Base-by-base conservation (phyloP, 2,888 invertebrate genomes). In the Hypolimnas misippus region DNA sequence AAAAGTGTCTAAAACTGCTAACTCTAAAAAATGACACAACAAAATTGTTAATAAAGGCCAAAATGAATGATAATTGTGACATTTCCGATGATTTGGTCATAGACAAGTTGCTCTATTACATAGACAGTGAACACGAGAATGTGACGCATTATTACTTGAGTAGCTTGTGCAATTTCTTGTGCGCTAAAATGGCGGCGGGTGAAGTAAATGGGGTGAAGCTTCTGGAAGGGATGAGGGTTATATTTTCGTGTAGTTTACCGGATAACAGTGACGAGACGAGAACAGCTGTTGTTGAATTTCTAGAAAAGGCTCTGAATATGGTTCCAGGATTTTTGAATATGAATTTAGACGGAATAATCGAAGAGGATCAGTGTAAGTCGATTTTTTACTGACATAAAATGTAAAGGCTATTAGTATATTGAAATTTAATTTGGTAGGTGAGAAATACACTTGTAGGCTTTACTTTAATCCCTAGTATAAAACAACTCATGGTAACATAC, bases 141-240 rank as follows among this genome's bases (percentile, higher is more conserved):
- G 57, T 87, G 10, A 85, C 78, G 1, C 83, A 83, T 68, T 75
- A 87, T 14, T 89, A 86, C 68, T 74, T 91, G 61, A 71, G 78
- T 25, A 81, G 84, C 62, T 67, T 88, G 0, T 70, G 78, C 1
- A 75, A 76, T 35, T 85, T 78, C 25, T 71, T 87, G 0, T 69
- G 73, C 6, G 66, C 68, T 6, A 74, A 71, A 55, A 25, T 85
- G 10, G 67, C 59, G 8, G 33, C 29, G 10, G 57, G 53, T 17
- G 8, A 21, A 3, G 29, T 71, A 4, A 25, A 44, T 40, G 58
- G 66, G 52, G 35, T 25, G 2, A 63, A 61, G 1, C 56, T 87
- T 3, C 62, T 84, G 53, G 66, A 79, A 2, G 78, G 85, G 0
- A 51, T 83, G 62, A 76, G 78, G 58, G 68, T 78, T 40, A 64